Evolutionary conservation across 2,113 vertebrate genomes (phyloP).

Genomic region (Apodemus speciosus): DNA sequence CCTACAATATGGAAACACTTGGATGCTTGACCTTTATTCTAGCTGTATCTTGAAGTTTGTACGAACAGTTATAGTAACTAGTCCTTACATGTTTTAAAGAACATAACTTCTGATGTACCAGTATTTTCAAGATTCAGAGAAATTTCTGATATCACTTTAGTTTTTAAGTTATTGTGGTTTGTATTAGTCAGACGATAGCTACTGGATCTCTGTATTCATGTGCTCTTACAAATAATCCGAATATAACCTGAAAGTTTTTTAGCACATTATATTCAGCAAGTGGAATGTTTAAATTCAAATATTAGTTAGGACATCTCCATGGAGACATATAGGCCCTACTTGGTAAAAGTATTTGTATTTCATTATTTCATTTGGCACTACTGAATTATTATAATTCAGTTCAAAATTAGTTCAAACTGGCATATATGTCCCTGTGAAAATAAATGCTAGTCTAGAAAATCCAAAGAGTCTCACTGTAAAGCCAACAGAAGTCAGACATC

Average conservation of each 20-base stretch:
- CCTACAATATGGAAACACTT: background rate
- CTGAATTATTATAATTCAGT: background rate
- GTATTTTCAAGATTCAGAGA: slow-evolving; percentile 29
- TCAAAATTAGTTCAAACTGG: background rate
- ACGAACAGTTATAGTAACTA: slow-evolving; percentile 8
- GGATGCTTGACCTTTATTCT: slow-evolving; percentile 16
- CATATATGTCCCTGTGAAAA: slow-evolving; percentile 11
- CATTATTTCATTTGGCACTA: background rate
- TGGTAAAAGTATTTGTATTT: slow-evolving; percentile 46
- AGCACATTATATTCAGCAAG: slow-evolving; percentile 40
- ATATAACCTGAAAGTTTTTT: slow-evolving; percentile 13
- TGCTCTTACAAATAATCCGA: slow-evolving; percentile 23
- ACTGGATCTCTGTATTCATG: slow-evolving; percentile 10
- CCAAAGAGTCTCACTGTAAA: background rate
- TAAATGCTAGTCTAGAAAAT: slow-evolving; percentile 24
- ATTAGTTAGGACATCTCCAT: slow-evolving; percentile 39
- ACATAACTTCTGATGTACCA: slow-evolving; percentile 5
- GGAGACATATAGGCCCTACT: background rate
- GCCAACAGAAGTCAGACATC: background rate
- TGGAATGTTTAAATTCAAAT: background rate
- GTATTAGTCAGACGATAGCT: slow-evolving; percentile 5
- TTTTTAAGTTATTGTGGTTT: slow-evolving; percentile 30
- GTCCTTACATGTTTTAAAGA: slow-evolving; percentile 36
- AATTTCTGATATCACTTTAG: background rate
- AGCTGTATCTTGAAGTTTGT: slow-evolving; percentile 26